Evolutionary conservation across 2,797 vertebrate species (phyloP).

Genomic region (Phalloptychus januarius): DNA sequence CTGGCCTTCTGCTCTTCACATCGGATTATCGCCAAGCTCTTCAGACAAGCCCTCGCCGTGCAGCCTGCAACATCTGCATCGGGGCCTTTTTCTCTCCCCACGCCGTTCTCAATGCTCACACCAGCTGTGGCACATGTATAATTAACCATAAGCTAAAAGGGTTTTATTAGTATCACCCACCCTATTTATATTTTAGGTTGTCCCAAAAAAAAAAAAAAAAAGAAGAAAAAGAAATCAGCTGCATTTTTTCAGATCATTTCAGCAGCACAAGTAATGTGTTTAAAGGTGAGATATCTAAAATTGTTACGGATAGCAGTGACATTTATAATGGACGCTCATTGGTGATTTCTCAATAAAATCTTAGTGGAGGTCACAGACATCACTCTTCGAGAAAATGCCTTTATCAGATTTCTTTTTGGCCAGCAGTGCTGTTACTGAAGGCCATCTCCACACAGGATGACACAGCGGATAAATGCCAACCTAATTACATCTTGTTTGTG

Average conservation of each 20-base stretch:
- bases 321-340: neutral
- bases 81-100: neutral
- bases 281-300: neutral
- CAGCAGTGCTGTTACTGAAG: conserved; percentile 1
- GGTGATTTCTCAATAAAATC: neutral
- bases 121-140: conserved; percentile 17
- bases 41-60: conserved; percentile 15
- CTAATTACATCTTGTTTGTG: conserved; percentile 5
- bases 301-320: neutral
- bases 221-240: neutral
- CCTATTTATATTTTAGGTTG: neutral
- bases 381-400: neutral
- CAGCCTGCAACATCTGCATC: conserved; percentile 7
- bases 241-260: neutral
- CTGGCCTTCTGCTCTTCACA: conserved; percentile 16
- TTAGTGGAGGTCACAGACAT: neutral
- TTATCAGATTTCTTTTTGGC: neutral
- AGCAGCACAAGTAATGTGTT: neutral
- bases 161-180: neutral
- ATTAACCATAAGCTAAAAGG: neutral
- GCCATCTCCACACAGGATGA: neutral
- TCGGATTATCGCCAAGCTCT: conserved; percentile 22
- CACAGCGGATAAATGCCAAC: conserved; percentile 11
- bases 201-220: neutral
- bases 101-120: neutral